Base-by-base conservation (phyloP, 2,888 invertebrate species). In the Acronicta leporina region DNA sequence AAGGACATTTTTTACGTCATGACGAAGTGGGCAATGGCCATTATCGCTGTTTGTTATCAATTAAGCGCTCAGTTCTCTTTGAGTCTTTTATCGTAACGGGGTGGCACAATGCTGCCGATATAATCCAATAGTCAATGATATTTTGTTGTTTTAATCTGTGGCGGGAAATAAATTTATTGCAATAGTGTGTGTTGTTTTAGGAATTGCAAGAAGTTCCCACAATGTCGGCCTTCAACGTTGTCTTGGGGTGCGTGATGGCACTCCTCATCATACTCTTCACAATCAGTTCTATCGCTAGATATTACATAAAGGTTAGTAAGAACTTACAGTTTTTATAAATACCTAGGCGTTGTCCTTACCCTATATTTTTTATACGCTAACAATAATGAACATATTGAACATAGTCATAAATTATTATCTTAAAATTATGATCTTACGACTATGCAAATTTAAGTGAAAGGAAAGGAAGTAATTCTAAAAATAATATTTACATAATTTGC, bases 261-360 rank as follows among this genome's bases (percentile, higher is more conserved):
- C 86, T 94, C 1, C 83, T 95, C 40, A 78, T 95, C 48, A 89
- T 95, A 68, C 74, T 95, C 33, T 95, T 90, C 83, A 94, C 95
- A 80, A 92, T 96, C 46, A 96, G 96, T 84, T 95, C 96, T 43
- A 93, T 92, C 13, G 96, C 96, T 51, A 95, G 96, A 83, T 97
- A 97, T 89, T 96, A 96, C 77, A 92, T 96, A 61, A 97, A 97
- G 91, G 95, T 94, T 77, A 69, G 61, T 64, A 20, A 20, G 20
- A 3, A 20, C 20, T 20, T 20, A n/a, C n/a, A n/a, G n/a, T n/a
- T n/a, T n/a, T n/a, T n/a, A n/a, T n/a, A n/a, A n/a, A n/a, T n/a
- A n/a, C n/a, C n/a, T n/a, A n/a, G n/a, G n/a, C n/a, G n/a, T n/a
- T n/a, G n/a, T n/a, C n/a, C n/a, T n/a, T n/a, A n/a, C n/a, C n/a